A percentile compares a stretch with the other conserved stretches of the same genome.
phyloP scores from a whole-genome alignment of 2,113 vertebrate species.

The Tamias sibiricus region DNA sequence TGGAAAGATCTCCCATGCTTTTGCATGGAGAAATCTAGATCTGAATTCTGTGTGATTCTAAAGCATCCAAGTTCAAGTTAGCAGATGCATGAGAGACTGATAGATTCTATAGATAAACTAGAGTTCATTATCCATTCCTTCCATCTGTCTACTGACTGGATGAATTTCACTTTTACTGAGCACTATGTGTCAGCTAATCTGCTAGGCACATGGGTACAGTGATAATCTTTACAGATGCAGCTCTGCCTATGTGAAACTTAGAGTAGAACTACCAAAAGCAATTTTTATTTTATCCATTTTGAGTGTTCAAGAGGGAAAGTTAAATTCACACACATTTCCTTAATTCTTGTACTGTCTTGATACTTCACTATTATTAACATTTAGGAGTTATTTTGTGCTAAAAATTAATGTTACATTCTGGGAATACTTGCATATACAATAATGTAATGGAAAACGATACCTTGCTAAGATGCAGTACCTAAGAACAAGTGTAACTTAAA shows the following conservation, averaged over 20 bases:
- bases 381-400: not conserved
- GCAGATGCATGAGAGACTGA: not conserved
- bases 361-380: not conserved
- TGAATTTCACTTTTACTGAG: not conserved
- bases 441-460: not conserved
- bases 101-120: not conserved
- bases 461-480: not conserved
- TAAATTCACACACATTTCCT: not conserved
- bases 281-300: constrained; percentile 20
- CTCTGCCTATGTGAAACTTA: not conserved
- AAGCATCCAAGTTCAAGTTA: not conserved
- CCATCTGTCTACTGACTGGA: not conserved
- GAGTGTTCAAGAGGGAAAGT: not conserved
- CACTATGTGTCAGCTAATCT: not conserved
- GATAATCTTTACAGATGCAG: not conserved
- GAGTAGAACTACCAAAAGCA: not conserved
- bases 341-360: not conserved
- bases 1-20: too few species aligned
- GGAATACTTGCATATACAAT: not conserved
- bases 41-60: not conserved
- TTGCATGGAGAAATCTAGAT: not conserved
- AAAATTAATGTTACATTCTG: not conserved
- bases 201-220: not conserved
- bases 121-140: not conserved
- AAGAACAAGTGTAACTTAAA: not conserved